Conservation (phyloP, 2,888 invertebrate genomes). For the Caenorhabditis sulstoni region DNA sequence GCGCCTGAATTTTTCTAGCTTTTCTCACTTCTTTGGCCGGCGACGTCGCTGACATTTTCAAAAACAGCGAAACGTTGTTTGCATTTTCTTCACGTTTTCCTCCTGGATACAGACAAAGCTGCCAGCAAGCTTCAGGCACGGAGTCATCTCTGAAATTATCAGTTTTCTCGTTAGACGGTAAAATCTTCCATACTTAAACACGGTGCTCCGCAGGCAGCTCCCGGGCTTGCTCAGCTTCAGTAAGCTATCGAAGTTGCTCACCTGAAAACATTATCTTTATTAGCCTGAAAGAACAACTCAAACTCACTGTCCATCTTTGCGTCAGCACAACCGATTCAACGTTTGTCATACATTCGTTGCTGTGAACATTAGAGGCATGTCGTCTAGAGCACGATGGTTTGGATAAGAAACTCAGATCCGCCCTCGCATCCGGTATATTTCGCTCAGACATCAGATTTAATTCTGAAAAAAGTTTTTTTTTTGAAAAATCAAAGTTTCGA, state of each 20-base stretch:
- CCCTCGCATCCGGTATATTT: conserved; percentile 32
- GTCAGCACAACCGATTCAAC: conserved; percentile 77
- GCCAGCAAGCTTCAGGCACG: conserved; percentile 80
- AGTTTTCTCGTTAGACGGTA: neutral
- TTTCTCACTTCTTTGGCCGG: conserved; percentile 73
- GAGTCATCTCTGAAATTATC: conserved; percentile 65
- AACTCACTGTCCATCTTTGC: conserved; percentile 79
- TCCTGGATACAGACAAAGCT: conserved; percentile 80
- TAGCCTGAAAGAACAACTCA: conserved; percentile 3
- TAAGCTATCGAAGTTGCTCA: conserved; percentile 77
- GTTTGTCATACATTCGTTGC: conserved; percentile 76
- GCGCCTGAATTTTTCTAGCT: too few species aligned
- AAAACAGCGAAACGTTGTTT: conserved; percentile 79
- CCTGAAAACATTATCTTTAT: conserved; percentile 58
- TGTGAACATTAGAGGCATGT: conserved; percentile 35
- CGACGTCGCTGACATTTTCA: conserved; percentile 80
- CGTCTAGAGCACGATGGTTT: conserved; percentile 46
- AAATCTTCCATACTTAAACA: conserved; percentile 72
- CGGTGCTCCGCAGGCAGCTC: conserved; percentile 78
- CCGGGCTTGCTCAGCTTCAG: conserved; percentile 79
- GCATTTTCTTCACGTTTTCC: conserved; percentile 80
- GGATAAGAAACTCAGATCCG: conserved; percentile 33
- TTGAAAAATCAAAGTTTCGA: neutral
- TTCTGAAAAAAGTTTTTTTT: conserved; percentile 18
- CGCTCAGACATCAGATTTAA: conserved; percentile 54